Percentiles rank a stretch among this genome's conserved stretches.
Evolutionary conservation across 2,797 vertebrate species (phyloP).

Genomic region (Craterocephalus amniculus): DNA sequence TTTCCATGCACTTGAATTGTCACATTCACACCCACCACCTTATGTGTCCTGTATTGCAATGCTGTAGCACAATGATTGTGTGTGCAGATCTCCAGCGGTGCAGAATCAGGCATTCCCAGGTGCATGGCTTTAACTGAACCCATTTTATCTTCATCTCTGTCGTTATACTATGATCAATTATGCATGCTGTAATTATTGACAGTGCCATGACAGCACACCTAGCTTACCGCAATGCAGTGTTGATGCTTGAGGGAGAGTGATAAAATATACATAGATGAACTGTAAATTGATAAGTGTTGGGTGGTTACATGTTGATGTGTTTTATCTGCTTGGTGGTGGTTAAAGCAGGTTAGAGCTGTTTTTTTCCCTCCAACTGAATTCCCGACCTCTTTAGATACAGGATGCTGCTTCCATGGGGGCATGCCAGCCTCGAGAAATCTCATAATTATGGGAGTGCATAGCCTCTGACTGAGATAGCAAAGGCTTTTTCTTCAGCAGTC

Average conservation of each 20-base stretch:
- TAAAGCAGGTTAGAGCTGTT: constrained; percentile 35
- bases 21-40: constrained; percentile 9
- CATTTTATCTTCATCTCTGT: constrained; percentile 56
- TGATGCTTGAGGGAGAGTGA: constrained; percentile 61
- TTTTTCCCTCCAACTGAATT: constrained; percentile 45
- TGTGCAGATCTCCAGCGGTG: constrained; percentile 18
- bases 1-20: constrained; percentile 55
- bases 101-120: constrained; percentile 39
- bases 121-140: constrained; percentile 49
- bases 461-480: constrained; percentile 23
- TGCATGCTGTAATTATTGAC: constrained; percentile 80
- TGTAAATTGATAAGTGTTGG: constrained; percentile 48
- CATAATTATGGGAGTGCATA: constrained; percentile 37
- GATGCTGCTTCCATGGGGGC: constrained; percentile 18
- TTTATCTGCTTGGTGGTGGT: constrained; percentile 38
- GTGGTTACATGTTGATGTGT: constrained; percentile 35
- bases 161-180: constrained; percentile 73
- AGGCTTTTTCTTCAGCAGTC: constrained; percentile 29
- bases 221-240: constrained; percentile 73
- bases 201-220: constrained; percentile 66
- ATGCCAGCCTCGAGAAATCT: constrained; percentile 29
- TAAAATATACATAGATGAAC: constrained; percentile 48
- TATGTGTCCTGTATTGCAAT: constrained; percentile 56
- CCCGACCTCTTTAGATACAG: constrained; percentile 40
- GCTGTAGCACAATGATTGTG: constrained; percentile 40